A percentile compares a stretch with the other conserved stretches of the same genome.
Conservation (phyloP, 2,797 vertebrate species). For the Molothrus ater region DNA sequence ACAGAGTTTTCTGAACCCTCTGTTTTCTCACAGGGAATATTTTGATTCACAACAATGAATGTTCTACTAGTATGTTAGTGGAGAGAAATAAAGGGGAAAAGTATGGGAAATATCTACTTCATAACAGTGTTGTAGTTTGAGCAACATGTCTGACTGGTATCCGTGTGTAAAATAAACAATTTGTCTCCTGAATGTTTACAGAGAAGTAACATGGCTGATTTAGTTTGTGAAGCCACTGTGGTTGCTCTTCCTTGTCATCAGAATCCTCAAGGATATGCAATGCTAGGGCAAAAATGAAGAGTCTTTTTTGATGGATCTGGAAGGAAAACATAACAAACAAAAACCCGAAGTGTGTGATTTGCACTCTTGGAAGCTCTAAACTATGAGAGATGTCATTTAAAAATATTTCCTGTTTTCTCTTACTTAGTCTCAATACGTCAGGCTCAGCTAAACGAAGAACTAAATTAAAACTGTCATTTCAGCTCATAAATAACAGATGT, state of each 20-base stretch:
- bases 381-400: conserved; percentile 49
- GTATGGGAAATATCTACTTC: neutral
- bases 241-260: conserved; percentile 1
- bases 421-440: conserved; percentile 71
- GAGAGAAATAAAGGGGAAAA: neutral
- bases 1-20: neutral
- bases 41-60: neutral
- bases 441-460: conserved; percentile 77
- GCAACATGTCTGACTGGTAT: neutral
- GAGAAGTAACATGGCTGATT: neutral
- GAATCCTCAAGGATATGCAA: neutral
- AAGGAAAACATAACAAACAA: conserved; percentile 30
- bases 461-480: conserved; percentile 85
- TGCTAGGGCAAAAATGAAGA: conserved; percentile 17
- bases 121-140: neutral
- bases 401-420: conserved; percentile 74
- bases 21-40: neutral
- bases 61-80: neutral
- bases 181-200: conserved; percentile 6
- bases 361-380: conserved; percentile 22
- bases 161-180: neutral
- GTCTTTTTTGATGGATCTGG: conserved; percentile 49
- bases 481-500: conserved; percentile 91
- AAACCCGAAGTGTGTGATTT: conserved; percentile 50
- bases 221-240: neutral